These are phyloP conservation scores for Apostichopus parvimensis DNA, from an alignment of 35 echinoderm and acorn worm species.

Conservation along the genomic window DNA sequence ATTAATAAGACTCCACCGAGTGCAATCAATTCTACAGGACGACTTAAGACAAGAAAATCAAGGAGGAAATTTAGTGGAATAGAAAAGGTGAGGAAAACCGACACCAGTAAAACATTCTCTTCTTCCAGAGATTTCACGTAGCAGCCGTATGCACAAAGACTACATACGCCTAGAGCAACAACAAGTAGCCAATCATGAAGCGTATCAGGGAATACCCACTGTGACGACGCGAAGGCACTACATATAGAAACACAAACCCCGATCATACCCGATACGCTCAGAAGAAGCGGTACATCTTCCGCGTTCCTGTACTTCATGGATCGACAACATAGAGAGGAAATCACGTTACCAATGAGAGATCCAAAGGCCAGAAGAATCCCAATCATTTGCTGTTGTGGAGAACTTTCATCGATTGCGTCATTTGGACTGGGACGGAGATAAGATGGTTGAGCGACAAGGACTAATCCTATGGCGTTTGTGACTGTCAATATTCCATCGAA, in stretches of 20 bases:
- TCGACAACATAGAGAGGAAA: background rate
- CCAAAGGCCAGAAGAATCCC: background rate
- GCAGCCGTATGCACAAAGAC: background rate
- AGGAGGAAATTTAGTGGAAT: background rate
- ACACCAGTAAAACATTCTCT: background rate
- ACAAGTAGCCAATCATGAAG: background rate
- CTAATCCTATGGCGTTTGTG: background rate
- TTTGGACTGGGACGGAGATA: background rate
- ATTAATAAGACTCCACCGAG: conserved; percentile 18
- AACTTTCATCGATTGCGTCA: background rate
- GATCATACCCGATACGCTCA: background rate
- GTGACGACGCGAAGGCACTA: background rate
- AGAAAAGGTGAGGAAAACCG: background rate
- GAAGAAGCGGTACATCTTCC: background rate
- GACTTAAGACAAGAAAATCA: background rate
- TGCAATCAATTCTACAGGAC: background rate
- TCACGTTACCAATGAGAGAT: background rate
- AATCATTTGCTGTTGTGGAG: background rate
- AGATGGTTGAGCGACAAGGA: conserved; percentile 19
- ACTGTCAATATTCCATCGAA: background rate
- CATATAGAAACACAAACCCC: background rate
- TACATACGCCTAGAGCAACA: background rate
- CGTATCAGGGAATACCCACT: background rate
- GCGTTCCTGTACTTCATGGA: background rate
- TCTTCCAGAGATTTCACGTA: background rate